Percentiles rank a stretch among this genome's conserved stretches.
phyloP scores from a whole-genome alignment of 1,140 invertebrate species.

The Capitella teleta region DNA sequence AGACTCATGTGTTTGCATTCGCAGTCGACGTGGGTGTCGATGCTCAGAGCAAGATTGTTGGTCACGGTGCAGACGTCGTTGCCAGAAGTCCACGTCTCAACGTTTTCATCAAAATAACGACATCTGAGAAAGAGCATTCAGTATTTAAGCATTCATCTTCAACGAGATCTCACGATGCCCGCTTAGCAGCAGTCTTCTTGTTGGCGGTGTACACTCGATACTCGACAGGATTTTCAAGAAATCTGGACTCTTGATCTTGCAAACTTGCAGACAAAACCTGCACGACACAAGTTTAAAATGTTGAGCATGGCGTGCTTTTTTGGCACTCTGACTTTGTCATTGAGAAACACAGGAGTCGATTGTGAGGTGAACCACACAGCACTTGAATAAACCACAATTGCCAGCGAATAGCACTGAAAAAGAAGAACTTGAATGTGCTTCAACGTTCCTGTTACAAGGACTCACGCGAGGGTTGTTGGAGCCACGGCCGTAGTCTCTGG shows the following conservation, averaged over 20 bases:
- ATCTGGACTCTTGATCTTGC: constrained; percentile 15
- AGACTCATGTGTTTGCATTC: constrained; percentile 32
- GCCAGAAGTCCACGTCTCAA: constrained; percentile 21
- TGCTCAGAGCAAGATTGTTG: constrained; percentile 26
- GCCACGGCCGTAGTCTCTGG: neutral
- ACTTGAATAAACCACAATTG: neutral
- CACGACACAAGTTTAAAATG: neutral
- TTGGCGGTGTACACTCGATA: constrained; percentile 28
- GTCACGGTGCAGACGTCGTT: constrained; percentile 25
- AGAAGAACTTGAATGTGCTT: neutral
- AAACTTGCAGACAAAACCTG: constrained; percentile 29
- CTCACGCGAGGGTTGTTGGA: neutral
- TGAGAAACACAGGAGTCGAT: neutral
- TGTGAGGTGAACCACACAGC: neutral
- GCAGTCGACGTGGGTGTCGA: constrained; percentile 33
- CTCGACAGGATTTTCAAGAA: constrained; percentile 18
- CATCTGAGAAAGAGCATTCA: constrained; percentile 18
- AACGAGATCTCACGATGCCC: constrained; percentile 23
- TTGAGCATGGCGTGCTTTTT: too few relatives aligned
- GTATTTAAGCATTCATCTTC: neutral
- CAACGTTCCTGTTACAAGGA: neutral
- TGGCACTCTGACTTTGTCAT: neutral
- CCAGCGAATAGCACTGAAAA: neutral
- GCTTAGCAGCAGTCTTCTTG: constrained; percentile 21
- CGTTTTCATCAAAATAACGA: constrained; percentile 28